These are phyloP conservation scores for Apolygus lucorum DNA, from an alignment of 1,140 invertebrate genomes.

Conservation along the genomic window DNA sequence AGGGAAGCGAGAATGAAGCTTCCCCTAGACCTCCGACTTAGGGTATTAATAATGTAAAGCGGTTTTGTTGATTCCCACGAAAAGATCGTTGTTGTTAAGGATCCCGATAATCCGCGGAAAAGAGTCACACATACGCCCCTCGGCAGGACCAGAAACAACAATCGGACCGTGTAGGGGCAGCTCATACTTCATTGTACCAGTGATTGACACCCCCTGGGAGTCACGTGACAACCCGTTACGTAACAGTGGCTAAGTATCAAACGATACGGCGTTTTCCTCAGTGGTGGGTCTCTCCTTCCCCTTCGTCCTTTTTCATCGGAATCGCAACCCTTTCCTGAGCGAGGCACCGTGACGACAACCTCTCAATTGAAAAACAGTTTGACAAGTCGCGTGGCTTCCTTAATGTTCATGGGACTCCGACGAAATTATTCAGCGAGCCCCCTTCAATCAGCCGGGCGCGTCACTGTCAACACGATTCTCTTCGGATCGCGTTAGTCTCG, in stretches of 20 bases:
- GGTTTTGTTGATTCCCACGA: conserved; percentile 14
- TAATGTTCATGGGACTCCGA: conserved; percentile 1
- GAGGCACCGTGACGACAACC: conserved; percentile 10
- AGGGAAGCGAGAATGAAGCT: background rate
- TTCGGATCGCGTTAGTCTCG: background rate
- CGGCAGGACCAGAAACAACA: no score
- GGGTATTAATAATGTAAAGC: conserved; percentile 9
- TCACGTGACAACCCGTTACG: conserved; percentile 12
- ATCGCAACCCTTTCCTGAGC: conserved; percentile 1
- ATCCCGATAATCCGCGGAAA: conserved; percentile 11
- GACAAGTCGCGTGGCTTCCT: conserved; percentile 16
- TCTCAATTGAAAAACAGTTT: conserved; percentile 13
- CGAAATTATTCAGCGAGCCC: conserved; percentile 8
- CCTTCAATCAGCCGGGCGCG: background rate
- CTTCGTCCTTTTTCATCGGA: background rate
- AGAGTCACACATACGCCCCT: no score
- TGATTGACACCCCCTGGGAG: conserved; percentile 10
- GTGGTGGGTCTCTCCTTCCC: no score
- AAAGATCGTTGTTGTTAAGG: background rate
- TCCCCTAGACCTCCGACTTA: background rate
- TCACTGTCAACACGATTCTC: conserved; percentile 12
- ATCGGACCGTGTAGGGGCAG: no score
- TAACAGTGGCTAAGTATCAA: conserved; percentile 13
- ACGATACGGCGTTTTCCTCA: conserved; percentile 4
- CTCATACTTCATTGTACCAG: background rate